A percentile compares a stretch with the other conserved stretches of the same genome.
Conservation (phyloP, 2,888 invertebrate species). For the Parasteatoda lunata region DNA sequence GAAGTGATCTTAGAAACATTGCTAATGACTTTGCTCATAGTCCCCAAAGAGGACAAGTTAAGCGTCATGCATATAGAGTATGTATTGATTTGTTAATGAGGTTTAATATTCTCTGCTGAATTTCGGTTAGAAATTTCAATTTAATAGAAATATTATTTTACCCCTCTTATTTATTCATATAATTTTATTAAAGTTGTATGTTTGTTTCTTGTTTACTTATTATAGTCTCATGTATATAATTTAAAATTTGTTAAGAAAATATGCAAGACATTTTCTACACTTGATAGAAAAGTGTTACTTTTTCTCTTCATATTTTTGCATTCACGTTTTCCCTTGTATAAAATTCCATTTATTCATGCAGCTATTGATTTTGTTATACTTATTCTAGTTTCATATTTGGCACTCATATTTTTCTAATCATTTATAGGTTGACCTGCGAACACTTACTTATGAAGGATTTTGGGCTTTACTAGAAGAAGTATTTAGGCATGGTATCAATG, state of each 20-base stretch:
- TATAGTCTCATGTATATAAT: not conserved
- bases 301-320: not conserved
- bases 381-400: not conserved
- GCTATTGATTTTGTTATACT: not conserved
- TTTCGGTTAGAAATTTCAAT: too few species aligned
- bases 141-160: too few species aligned
- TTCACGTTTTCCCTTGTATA: not conserved
- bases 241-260: not conserved
- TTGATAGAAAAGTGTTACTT: not conserved
- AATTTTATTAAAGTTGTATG: too few species aligned
- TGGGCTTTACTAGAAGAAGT: constrained; percentile 71
- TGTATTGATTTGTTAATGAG: not conserved
- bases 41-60: constrained; percentile 71
- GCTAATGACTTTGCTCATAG: constrained; percentile 73
- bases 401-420: not conserved
- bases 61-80: constrained; percentile 71
- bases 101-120: too few species aligned
- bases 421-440: constrained; percentile 62
- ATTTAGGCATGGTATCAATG: constrained; percentile 72
- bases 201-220: not conserved
- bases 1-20: constrained; percentile 69
- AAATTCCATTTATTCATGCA: not conserved
- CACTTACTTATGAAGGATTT: constrained; percentile 71
- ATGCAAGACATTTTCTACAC: not conserved
- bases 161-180: too few species aligned